A percentile compares a stretch with the other conserved stretches of the same genome.
Evolutionary conservation across 2,113 vertebrate species (phyloP).

Genomic region (Pelvicachromis taeniatus): DNA sequence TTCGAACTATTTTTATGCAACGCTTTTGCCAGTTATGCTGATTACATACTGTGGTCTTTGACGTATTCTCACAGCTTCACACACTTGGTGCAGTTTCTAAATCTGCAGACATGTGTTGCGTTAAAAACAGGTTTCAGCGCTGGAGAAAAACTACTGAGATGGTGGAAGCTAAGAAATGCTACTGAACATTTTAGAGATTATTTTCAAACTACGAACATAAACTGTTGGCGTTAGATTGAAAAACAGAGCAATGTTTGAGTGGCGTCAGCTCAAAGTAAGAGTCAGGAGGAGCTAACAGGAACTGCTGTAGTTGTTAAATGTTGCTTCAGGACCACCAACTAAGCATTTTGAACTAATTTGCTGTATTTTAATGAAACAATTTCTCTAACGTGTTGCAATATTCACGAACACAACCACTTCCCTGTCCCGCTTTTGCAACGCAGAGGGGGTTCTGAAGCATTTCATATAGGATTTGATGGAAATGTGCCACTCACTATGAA

Average conservation of each 20-base stretch:
- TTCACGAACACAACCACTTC: not conserved
- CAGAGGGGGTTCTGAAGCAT: not conserved
- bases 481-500: not conserved
- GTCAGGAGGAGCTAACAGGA: not conserved
- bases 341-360: not conserved
- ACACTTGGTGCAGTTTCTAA: not conserved
- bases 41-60: not conserved
- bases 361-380: not conserved
- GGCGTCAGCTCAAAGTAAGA: not conserved
- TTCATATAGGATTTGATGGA: not conserved
- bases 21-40: constrained; percentile 21
- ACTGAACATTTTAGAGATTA: not conserved
- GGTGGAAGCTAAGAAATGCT: not conserved
- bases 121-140: not conserved
- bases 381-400: not conserved
- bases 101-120: not conserved
- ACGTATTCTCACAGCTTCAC: not conserved
- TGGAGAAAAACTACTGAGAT: not conserved
- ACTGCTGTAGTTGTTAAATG: not conserved
- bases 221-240: not conserved
- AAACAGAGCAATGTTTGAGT: not conserved
- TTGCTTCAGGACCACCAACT: not conserved
- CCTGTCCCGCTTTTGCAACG: not conserved
- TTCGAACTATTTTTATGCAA: constrained; percentile 4
- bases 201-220: not conserved